Base-by-base conservation (phyloP, 2,113 vertebrate species). In the Pteruthius melanotis region DNA sequence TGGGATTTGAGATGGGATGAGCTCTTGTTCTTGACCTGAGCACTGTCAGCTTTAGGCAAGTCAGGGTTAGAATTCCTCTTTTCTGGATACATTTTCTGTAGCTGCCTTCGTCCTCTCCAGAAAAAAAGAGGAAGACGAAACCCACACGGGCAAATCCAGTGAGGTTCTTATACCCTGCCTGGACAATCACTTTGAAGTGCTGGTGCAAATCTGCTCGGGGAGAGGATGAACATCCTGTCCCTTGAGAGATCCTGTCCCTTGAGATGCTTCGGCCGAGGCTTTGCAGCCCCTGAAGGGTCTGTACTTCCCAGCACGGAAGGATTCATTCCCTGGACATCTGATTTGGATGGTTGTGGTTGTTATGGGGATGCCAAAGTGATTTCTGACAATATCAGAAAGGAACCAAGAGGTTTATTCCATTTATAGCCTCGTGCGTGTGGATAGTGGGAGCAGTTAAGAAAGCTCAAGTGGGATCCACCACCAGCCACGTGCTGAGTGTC, bases 291-390 rank as follows among this genome's bases (percentile, higher is more conserved):
- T 56, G 57, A 71, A 56, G 61, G 31, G 57, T 28, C 78, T 64
- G 0, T 26, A 4, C 72, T 72, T 72, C 54, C 70, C 45, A 28
- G 42, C 93, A 72, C 6, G 60, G 40, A 35, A 71, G 70, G 37
- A 72, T 72, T 76, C 6, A 3, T 68, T 75, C 75, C 65, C 56
- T 40, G 72, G 63, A 31, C 23, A 15, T 30, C 61, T 33, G n/a
- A 61, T 69, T 31, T 31, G 40, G 16, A 11, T 18, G 26, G 24
- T 13, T 44, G 45, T 83, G 75, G 83, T 79, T 95, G 90, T 91
- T 93, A 91, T 65, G 61, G 70, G 66, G 68, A 92, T 83, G 79
- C 35, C 40, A 61, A 53, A 83, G 42, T 24, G 61, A 72, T 80
- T 83, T 49, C 22, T 72, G 70, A 70, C 66, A 79, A 21, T 17